Conservation (phyloP, 2,888 invertebrate genomes). For the Xanthia icteritia region DNA sequence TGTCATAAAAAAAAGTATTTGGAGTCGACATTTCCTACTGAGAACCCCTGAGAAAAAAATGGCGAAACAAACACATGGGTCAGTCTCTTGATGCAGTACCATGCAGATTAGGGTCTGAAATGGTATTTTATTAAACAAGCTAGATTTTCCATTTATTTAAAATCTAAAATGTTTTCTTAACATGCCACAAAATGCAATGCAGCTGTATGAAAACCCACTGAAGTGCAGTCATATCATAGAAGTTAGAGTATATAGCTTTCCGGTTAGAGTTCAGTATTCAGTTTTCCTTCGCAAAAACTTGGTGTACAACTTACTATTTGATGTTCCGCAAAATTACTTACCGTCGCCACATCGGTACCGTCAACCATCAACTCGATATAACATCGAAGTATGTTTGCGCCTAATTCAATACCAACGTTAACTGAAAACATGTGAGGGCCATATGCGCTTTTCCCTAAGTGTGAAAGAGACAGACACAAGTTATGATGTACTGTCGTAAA, state of each 20-base stretch:
- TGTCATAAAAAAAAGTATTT: too few relatives aligned
- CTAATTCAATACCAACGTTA: slow-evolving; percentile 68
- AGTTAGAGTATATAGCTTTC: too few relatives aligned
- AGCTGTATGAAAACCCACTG: neutral
- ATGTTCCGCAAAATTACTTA: slow-evolving; percentile 38
- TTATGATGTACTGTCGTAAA: slow-evolving; percentile 76
- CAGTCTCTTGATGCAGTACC: too few relatives aligned
- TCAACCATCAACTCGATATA: slow-evolving; percentile 51
- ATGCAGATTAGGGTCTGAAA: too few relatives aligned
- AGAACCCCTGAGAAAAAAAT: too few relatives aligned
- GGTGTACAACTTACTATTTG: slow-evolving; percentile 33
- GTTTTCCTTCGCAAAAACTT: slow-evolving; percentile 26
- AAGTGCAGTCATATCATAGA: neutral
- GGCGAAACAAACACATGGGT: too few relatives aligned
- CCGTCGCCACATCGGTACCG: slow-evolving; percentile 28
- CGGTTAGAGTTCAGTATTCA: neutral
- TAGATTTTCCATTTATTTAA: neutral
- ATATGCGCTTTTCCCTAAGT: slow-evolving; percentile 58
- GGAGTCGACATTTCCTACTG: too few relatives aligned
- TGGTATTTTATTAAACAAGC: neutral
- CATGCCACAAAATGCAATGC: slow-evolving; percentile 8
- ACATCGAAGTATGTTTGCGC: slow-evolving; percentile 68
- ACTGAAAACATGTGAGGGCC: slow-evolving; percentile 63
- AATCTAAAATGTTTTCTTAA: neutral
- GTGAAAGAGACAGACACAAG: slow-evolving; percentile 70